Percentiles rank a stretch among this genome's conserved stretches.
Evolutionary conservation across 2,113 vertebrate species (phyloP).

Genomic region (Chloebia gouldiae): DNA sequence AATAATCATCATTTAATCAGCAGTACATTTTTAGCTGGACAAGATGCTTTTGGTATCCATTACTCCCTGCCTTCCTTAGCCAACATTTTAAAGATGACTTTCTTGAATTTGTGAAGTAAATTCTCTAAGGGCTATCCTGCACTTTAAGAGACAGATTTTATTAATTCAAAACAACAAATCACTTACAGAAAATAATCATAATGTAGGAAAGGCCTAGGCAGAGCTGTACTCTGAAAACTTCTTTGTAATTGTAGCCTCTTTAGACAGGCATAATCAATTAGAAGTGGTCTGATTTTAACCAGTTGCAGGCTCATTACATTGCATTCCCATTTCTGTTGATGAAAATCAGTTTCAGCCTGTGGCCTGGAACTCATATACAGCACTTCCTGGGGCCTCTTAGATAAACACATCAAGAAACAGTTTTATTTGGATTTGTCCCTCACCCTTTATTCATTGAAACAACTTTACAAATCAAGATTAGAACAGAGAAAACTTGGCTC

Average conservation of each 20-base stretch:
- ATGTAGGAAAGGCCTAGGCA: constrained; percentile 54
- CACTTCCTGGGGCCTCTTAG: constrained; percentile 69
- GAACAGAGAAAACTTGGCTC: constrained; percentile 35
- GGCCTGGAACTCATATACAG: constrained; percentile 73
- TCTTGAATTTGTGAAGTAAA: constrained; percentile 64
- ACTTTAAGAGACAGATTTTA: constrained; percentile 66
- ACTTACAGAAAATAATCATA: constrained; percentile 63
- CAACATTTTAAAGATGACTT: constrained; percentile 16
- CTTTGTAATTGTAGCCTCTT: constrained; percentile 68
- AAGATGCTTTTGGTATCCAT: constrained; percentile 28
- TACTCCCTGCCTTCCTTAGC: neutral
- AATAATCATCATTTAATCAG: neutral
- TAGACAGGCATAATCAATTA: constrained; percentile 74
- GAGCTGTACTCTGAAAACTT: constrained; percentile 53
- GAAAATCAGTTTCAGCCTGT: constrained; percentile 72
- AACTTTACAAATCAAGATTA: constrained; percentile 63
- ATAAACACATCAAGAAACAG: constrained; percentile 73
- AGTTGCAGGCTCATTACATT: constrained; percentile 73
- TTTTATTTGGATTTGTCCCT: constrained; percentile 68
- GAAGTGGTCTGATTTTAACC: constrained; percentile 74
- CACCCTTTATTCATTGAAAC: constrained; percentile 54
- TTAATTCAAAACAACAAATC: constrained; percentile 75
- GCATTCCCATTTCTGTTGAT: constrained; percentile 71
- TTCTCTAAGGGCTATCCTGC: constrained; percentile 60
- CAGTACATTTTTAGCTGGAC: neutral